Conservation (phyloP, 2,797 vertebrate species). For the Sebastes steindachneri region DNA sequence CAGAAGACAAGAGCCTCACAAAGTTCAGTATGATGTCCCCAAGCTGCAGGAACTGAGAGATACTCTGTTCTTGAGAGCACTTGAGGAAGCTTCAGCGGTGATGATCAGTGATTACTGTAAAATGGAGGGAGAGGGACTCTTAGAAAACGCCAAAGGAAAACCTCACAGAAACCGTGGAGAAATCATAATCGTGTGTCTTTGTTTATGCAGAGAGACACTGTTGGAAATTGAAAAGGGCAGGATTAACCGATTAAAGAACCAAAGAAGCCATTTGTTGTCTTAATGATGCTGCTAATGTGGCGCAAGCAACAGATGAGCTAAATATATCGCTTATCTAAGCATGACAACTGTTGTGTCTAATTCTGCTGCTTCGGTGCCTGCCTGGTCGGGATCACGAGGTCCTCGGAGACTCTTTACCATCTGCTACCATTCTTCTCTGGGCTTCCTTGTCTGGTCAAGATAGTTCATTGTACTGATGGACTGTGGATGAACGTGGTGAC, state of each 20-base stretch:
- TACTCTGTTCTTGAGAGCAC: constrained; percentile 68
- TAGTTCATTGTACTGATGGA: constrained; percentile 61
- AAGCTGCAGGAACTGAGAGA: constrained; percentile 62
- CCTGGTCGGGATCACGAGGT: constrained; percentile 69
- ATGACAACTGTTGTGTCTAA: constrained; percentile 82
- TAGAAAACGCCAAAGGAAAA: constrained; percentile 57
- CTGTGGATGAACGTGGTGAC: constrained; percentile 33
- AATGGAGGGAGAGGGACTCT: constrained; percentile 55
- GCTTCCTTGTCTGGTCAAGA: constrained; percentile 61
- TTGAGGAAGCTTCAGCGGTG: constrained; percentile 65
- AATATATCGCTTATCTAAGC: constrained; percentile 79
- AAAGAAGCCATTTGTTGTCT: constrained; percentile 73
- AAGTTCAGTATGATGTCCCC: constrained; percentile 70
- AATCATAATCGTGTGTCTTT: constrained; percentile 52
- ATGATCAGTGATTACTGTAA: constrained; percentile 77
- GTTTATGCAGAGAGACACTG: constrained; percentile 43
- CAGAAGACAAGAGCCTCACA: constrained; percentile 73
- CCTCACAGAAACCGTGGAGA: constrained; percentile 31
- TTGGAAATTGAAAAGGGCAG: constrained; percentile 53
- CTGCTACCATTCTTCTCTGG: constrained; percentile 77
- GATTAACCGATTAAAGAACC: constrained; percentile 66
- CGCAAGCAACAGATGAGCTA: constrained; percentile 76
- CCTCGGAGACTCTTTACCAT: constrained; percentile 74
- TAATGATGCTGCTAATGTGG: constrained; percentile 73
- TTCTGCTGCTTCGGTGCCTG: constrained; percentile 72